Evolutionary conservation across 2,888 invertebrate genomes (phyloP), one percentile per base, ranked within the genome.

Genomic region (Operophtera brumata): DNA sequence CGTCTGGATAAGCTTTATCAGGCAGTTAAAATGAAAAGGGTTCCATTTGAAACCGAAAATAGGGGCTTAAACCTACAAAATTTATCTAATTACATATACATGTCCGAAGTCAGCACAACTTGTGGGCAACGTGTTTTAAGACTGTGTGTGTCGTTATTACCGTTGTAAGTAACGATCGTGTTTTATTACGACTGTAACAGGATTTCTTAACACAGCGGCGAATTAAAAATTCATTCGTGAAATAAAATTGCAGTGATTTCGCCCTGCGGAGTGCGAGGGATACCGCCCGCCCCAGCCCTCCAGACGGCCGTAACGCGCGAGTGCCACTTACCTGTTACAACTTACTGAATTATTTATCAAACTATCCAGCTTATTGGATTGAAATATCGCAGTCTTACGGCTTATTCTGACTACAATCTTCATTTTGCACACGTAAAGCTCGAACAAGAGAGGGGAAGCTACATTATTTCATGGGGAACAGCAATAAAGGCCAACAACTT

Each of bases 311-410:
- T 88, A 85, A 86, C 79, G 74, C 72, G 77, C 67, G 77, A 86
- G 78, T 82, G 78, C 84, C 87, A 85, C 87, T 89, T 89, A 88
- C 86, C 82, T 80, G 86, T 86, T 86, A 86, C 86, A 83, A 78
- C 81, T 80, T 78, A 76, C 77, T 88, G 86, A 87, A 90, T 88
- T 84, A 87, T 90, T 88, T 85, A 90, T 85, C 73, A 80, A 78
- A 86, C 84, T 87, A 85, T 84, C 82, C 77, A 66, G 78, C 80
- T 84, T 86, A 86, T 85, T 85, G 84, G 86, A 86, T 86, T 84
- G 83, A 82, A 84, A 86, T 84, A 86, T 80, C 70, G 72, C 69
- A 67, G 70, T 71, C 66, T 67, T 65, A 64, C 56, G 65, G 69
- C 70, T 75, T 77, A 69, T 73, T 75, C 66, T 57, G 50, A 64